A percentile compares a stretch with the other conserved stretches of the same genome.
phyloP scores from a whole-genome alignment of 2,888 invertebrate species.

The Isotomurus palustris region DNA sequence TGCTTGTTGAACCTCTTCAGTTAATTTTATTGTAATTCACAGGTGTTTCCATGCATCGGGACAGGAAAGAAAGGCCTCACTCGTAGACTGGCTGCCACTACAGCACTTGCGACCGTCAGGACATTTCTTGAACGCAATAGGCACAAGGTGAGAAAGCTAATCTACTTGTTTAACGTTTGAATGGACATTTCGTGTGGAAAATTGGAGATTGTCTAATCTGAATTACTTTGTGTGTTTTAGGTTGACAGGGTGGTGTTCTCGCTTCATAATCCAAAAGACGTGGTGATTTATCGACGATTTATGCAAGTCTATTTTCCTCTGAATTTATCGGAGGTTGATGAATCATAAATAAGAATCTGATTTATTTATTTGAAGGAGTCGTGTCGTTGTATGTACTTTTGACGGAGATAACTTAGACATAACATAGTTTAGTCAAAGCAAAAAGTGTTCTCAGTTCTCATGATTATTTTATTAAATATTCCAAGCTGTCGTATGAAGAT shows the following conservation, averaged over 20 bases:
- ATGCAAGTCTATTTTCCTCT: slow-evolving; percentile 37
- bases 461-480: no score
- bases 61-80: slow-evolving; percentile 29
- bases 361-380: slow-evolving; percentile 8
- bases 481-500: no score
- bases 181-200: not conserved
- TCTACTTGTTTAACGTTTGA: slow-evolving; percentile 2
- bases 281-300: slow-evolving; percentile 32
- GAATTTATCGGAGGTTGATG: slow-evolving; percentile 7
- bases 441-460: no score
- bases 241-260: slow-evolving; percentile 32
- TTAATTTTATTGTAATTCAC: slow-evolving; percentile 13
- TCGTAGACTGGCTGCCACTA: slow-evolving; percentile 22
- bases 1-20: no score
- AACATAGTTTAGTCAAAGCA: no score
- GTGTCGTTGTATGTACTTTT: no score
- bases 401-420: no score
- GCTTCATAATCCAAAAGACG: slow-evolving; percentile 31
- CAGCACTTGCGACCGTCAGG: slow-evolving; percentile 26
- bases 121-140: slow-evolving; percentile 25
- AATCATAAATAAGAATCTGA: slow-evolving; percentile 9
- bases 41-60: slow-evolving; percentile 35
- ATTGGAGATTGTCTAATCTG: not conserved
- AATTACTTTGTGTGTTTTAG: slow-evolving; percentile 16
- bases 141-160: slow-evolving; percentile 18